Evolutionary conservation across 2,888 invertebrate genomes (phyloP), one percentile per base, ranked within the genome.

Genomic region (Xanthia togata): DNA sequence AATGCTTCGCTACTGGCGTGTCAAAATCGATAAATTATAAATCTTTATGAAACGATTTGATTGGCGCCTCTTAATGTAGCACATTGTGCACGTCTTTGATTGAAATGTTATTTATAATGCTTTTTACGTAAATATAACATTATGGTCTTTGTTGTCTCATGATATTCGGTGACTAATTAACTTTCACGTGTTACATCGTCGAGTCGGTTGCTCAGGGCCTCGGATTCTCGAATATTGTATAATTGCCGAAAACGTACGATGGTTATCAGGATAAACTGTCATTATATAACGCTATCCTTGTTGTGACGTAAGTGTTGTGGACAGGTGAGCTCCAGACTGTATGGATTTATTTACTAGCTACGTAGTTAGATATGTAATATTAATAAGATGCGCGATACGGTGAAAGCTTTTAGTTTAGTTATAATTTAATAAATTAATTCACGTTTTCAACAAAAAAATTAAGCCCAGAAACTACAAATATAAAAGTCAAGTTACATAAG

Each of bases 251-350:
- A 84, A 79, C 38, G 74, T 83, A 67, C 60, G 62, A 23, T 57
- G n/a, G 12, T 70, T 70, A 72, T 68, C 76, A 85, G 85, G 85
- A 89, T 81, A 79, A 86, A 86, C 79, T 86, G 11, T 78, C 85
- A 91, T 95, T 95, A 94, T 93, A 93, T 95, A 95, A 95, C 91
- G 70, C 87, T 86, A 89, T 94, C 93, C 93, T 93, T 92, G 87
- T 89, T 88, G 89, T 95, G 95, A 95, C 95, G 95, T 95, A 95
- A 95, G 92, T 89, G 77, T 83, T 75, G 47, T 71, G 26, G 44
- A 63, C 83, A 87, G 86, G 86, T 87, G 68, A 82, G 80, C 79
- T 82, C 78, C 70, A 83, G 76, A 74, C 60, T 70, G 35, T 75
- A 75, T 77, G 47, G 59, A 75, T 67, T 67, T 67, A 74, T 55